Conservation (phyloP, 2,113 vertebrate species). For the Hylia prasina region DNA sequence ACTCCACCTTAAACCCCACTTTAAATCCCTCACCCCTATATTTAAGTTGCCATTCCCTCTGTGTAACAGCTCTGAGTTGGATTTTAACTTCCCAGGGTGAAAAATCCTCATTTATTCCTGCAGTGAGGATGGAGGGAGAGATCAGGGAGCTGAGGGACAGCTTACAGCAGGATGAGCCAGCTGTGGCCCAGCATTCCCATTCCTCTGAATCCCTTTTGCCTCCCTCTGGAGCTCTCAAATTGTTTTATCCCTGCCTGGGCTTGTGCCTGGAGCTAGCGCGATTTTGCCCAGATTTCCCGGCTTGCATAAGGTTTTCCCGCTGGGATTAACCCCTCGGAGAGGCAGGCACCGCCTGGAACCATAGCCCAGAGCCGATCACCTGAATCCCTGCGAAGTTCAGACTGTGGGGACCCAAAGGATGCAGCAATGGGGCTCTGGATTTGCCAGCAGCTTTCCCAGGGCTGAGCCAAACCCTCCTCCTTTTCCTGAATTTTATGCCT, state of each 20-base stretch:
- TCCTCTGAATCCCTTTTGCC: neutral
- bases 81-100: neutral
- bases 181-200: neutral
- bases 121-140: neutral
- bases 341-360: neutral
- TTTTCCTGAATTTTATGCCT: neutral
- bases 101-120: neutral
- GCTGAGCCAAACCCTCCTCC: neutral
- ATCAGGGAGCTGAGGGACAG: neutral
- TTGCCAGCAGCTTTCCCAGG: neutral
- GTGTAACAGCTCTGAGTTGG: neutral
- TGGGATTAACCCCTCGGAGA: neutral
- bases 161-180: neutral
- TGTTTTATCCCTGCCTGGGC: neutral
- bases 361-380: neutral
- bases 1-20: neutral
- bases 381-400: neutral
- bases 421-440: neutral
- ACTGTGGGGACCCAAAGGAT: neutral
- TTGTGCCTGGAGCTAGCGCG: neutral
- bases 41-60: neutral
- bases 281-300: neutral
- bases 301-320: neutral
- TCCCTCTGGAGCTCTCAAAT: neutral
- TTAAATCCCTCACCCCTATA: rapidly evolving